Evolutionary conservation across 64 coral and sea anemone species (phyloP).

Genomic region (Catalaphyllia jardinei): DNA sequence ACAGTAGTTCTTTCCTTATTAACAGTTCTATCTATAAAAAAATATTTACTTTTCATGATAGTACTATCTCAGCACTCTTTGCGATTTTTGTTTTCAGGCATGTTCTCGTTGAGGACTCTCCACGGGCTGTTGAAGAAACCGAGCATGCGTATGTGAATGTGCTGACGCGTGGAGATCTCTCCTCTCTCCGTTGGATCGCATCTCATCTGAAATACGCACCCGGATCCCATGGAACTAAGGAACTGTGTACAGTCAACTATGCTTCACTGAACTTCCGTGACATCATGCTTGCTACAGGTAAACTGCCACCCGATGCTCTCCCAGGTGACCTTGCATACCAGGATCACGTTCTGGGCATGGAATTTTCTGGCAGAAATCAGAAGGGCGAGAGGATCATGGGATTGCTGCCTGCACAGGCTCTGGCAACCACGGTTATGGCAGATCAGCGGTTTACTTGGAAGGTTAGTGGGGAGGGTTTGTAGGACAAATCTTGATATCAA

Average conservation of each 20-base stretch:
- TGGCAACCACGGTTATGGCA: constrained; percentile 79
- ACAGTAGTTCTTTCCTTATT: not conserved
- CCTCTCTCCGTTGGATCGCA: constrained; percentile 85
- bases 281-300: constrained; percentile 91
- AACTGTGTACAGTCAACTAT: constrained; percentile 76
- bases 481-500: no score
- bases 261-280: constrained; percentile 87
- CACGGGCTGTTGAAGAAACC: constrained; percentile 46
- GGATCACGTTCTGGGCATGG: constrained; percentile 87
- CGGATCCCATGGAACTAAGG: constrained; percentile 55
- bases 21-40: no score
- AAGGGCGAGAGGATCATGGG: constrained; percentile 75
- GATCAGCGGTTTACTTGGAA: constrained; percentile 92
- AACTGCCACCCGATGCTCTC: constrained; percentile 81
- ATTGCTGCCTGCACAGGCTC: constrained; percentile 76
- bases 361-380: constrained; percentile 84
- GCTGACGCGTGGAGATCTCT: constrained; percentile 80
- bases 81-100: constrained; percentile 17
- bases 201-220: constrained; percentile 82
- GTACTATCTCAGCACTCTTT: not conserved
- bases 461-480: not conserved
- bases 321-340: constrained; percentile 76
- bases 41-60: no score
- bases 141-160: constrained; percentile 91
- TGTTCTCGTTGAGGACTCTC: constrained; percentile 41